Percentiles rank a stretch among this genome's conserved stretches.
Evolutionary conservation across 2,113 vertebrate species (phyloP).

Genomic region (Mionectes macconnelli): DNA sequence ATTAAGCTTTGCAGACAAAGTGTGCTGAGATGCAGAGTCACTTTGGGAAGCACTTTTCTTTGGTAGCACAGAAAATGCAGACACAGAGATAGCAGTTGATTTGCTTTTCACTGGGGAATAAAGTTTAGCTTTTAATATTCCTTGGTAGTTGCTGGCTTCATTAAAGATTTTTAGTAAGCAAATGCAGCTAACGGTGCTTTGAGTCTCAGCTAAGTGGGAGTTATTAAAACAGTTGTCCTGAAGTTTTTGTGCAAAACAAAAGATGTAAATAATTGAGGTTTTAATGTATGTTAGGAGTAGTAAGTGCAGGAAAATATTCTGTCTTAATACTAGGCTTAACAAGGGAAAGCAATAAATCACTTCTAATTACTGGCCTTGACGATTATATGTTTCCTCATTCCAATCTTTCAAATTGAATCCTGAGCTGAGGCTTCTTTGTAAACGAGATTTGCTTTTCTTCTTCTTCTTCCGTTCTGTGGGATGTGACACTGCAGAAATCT

Average conservation of each 20-base stretch:
- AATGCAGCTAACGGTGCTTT: neutral
- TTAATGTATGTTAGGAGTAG: neutral
- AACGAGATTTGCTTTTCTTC: constrained; percentile 21
- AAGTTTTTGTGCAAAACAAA: neutral
- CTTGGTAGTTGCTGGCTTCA: neutral
- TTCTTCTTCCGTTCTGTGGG: neutral
- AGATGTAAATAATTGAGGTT: neutral
- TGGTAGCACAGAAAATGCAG: constrained; percentile 13
- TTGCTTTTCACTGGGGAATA: constrained; percentile 30
- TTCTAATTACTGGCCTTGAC: constrained; percentile 43
- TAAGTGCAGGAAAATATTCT: constrained; percentile 35
- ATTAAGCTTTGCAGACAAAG: neutral
- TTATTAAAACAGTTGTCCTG: constrained; percentile 25
- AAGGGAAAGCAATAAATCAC: constrained; percentile 53
- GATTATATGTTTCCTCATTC: constrained; percentile 28
- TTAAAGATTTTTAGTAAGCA: neutral
- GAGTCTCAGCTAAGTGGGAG: neutral
- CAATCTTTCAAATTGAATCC: constrained; percentile 31
- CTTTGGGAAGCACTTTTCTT: neutral
- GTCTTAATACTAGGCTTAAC: constrained; percentile 35
- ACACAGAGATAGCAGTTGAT: constrained; percentile 1
- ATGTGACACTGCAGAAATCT: neutral
- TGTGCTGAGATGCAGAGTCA: neutral
- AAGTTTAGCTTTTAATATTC: constrained; percentile 2
- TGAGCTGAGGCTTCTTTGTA: constrained; percentile 13